Base-by-base conservation (phyloP, 2,797 vertebrate species). In the Molossus alvarezi region DNA sequence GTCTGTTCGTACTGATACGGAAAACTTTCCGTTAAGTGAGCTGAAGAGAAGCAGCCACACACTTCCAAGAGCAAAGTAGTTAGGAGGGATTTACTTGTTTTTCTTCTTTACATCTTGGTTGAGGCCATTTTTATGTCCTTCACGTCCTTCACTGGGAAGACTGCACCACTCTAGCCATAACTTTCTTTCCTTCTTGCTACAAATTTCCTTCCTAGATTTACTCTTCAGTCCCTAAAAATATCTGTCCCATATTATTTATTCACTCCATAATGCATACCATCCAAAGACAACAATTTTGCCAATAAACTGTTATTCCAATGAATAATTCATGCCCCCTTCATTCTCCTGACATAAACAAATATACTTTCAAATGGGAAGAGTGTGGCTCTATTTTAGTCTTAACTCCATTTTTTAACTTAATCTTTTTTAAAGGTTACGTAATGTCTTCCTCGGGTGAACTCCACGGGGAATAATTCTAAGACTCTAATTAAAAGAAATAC, bases 281-380 rank as follows among this genome's bases (percentile, higher is more conserved):
- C 97, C 97, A 97, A 98, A 97, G 96, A 97, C 97, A 97, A 97
- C 97, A 98, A 97, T 97, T 97, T 97, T 95, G 95, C 97, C 97
- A 97, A 97, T 97, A 97, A 98, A 97, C 97, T 97, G 96, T 95
- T 97, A 96, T 87, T 92, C 96, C 94, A 33, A 97, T 98, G 97
- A 97, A 98, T 98, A 97, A 98, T 98, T 95, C 97, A 97, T 96
- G 71, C 55, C 62, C 69, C 41, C 94, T 97, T 93, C 97, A 69
- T 95, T 97, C 95, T 97, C 96, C 95, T 95, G 96, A 97, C 97
- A 94, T 37, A 91, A 97, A 95, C 97, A 98, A 96, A 98, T 97
- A 95, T 53, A 94, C 84, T 97, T 98, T 97, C 97, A 97, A 96
- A 97, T 97, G 88, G 94, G 85, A 93, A 65, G 81, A 89, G 20